Evolutionary conservation across 2,113 vertebrate genomes (phyloP), one percentile per base, ranked within the genome.

Genomic region (Vombatus ursinus): DNA sequence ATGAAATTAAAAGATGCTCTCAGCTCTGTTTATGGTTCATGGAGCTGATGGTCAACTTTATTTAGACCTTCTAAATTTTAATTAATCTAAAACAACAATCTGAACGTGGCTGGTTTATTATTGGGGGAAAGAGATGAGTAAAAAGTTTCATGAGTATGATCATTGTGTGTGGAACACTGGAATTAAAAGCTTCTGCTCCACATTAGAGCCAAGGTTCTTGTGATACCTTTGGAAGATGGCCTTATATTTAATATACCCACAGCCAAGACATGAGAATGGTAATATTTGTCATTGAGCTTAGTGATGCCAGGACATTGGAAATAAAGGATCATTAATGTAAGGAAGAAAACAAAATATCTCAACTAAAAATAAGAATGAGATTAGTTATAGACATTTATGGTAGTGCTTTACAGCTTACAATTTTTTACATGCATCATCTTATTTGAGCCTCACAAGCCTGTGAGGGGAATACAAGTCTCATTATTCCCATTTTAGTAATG

Each of bases 31-130:
- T 90, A 50, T 90, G 90, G 90, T 90, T 90, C 48, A 90, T 50
- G 49, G 25, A 49, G 50, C 12, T 93, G 51, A 89, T 53, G 90
- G 94, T 92, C 91, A 95, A 89, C 11, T 92, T 89, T 89, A 44
- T 53, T 94, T 48, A 90, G 47, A 50, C 50, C 8, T 53, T 91
- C 31, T 53, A 57, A n/a, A 57, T 94, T 94, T 96, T 54, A 94
- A 89, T 47, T 89, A 90, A 90, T 90, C 16, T 19, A 44, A 84
- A 8, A 44, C 37, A 84, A 44, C 19, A 23, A 23, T 84, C n/a
- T 84, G n/a, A 44, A 84, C n/a, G 8, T 8, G 68, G 6, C 37
- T 44, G 5, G 68, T 44, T 84, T 84, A 84, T 44, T 84, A 84
- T 23, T 84, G 68, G 68, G 19, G 16, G 68, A 8, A 44, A 84